Evolutionary conservation across 92 coral and sea anemone genomes (phyloP).

Genomic region (Meandrina meandrites): DNA sequence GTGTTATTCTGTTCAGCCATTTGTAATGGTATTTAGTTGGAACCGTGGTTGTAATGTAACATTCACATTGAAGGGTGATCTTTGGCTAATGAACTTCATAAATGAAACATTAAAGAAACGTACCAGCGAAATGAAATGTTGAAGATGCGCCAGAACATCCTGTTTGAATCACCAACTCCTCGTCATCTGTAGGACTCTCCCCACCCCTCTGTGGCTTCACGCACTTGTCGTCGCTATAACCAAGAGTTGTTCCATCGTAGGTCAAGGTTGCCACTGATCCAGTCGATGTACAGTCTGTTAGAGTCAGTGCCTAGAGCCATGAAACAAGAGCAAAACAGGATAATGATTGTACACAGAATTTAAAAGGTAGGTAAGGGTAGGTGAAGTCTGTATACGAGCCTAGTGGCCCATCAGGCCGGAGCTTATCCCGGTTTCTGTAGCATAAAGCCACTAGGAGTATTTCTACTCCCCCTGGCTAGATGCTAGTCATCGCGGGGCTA

Average conservation of each 20-base stretch:
- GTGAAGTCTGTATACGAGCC: too few species aligned
- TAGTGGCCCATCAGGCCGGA: too few species aligned
- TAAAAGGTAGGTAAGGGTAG: too few species aligned
- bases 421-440: too few species aligned
- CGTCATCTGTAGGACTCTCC: slow-evolving; percentile 9
- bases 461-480: too few species aligned
- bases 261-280: slow-evolving; percentile 14
- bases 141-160: slow-evolving; percentile 29
- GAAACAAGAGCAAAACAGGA: neutral
- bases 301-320: slow-evolving; percentile 34
- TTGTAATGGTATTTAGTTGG: too few species aligned
- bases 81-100: too few species aligned
- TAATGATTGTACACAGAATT: neutral
- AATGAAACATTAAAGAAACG: neutral
- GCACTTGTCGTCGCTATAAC: slow-evolving; percentile 15
- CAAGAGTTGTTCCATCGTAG: slow-evolving; percentile 34
- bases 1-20: too few species aligned
- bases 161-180: slow-evolving; percentile 29
- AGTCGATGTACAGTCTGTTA: slow-evolving; percentile 19
- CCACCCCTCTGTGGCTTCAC: slow-evolving; percentile 35
- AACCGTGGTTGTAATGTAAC: too few species aligned
- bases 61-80: too few species aligned
- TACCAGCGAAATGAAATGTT: slow-evolving; percentile 39
- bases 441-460: too few species aligned
- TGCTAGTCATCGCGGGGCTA: too few species aligned